Evolutionary conservation across 2,113 vertebrate genomes (phyloP).

Genomic region (Odontophorus gujanensis): DNA sequence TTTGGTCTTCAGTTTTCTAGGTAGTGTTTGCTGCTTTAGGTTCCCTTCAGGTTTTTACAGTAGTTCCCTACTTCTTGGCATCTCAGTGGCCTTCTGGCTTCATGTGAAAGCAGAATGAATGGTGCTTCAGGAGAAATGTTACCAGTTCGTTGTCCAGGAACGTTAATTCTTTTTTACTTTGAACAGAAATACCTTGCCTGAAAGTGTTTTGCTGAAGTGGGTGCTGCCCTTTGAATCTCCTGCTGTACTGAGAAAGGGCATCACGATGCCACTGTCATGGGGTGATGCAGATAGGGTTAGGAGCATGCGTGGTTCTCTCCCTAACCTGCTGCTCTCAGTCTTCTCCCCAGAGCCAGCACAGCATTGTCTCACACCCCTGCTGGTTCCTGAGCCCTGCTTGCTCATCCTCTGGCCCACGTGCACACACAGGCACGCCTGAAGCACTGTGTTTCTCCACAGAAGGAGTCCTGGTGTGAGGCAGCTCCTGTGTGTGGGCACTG

Average conservation of each 20-base stretch:
- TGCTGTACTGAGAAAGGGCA: background rate
- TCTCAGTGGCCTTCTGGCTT: background rate
- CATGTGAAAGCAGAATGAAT: background rate
- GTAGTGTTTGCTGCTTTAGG: background rate
- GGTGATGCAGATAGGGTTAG: background rate
- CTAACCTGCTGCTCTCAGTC: fast-evolving
- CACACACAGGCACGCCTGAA: fast-evolving
- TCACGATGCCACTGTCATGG: fast-evolving
- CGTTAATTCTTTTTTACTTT: background rate
- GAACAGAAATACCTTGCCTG: background rate
- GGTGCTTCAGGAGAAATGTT: background rate
- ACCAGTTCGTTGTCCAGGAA: background rate
- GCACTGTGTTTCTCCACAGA: background rate
- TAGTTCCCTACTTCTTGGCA: background rate
- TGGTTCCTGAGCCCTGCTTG: background rate
- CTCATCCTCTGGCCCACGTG: fast-evolving
- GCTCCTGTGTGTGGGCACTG: background rate
- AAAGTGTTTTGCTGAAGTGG: background rate
- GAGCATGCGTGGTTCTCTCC: background rate
- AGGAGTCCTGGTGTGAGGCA: background rate
- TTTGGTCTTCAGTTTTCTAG: background rate
- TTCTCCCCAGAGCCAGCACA: background rate
- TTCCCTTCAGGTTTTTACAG: background rate
- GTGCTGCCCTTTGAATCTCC: background rate
- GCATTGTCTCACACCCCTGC: fast-evolving